phyloP scores from a whole-genome alignment of 2,797 vertebrate genomes.

The Sebastes vulpes region DNA sequence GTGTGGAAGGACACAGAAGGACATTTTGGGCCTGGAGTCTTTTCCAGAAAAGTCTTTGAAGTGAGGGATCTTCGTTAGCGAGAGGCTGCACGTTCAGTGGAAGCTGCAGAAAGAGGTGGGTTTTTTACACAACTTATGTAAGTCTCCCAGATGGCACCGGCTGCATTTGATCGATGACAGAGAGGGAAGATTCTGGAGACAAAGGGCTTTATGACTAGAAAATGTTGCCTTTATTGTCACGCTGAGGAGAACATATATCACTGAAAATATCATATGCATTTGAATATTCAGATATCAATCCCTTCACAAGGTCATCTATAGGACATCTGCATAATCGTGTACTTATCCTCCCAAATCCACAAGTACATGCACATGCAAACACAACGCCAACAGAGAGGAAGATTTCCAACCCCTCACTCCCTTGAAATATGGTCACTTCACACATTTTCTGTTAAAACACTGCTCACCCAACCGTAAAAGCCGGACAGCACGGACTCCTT shows the following conservation, averaged over 20 bases:
- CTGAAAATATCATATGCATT: neutral
- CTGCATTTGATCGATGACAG: constrained; percentile 41
- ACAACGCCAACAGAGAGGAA: neutral
- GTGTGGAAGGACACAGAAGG: constrained; percentile 57
- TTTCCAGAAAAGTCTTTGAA: constrained; percentile 53
- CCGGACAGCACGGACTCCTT: constrained; percentile 30
- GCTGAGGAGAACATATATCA: neutral
- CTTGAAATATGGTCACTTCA: neutral
- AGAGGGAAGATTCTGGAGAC: constrained; percentile 16
- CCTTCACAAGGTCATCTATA: neutral
- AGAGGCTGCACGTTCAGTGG: constrained; percentile 5
- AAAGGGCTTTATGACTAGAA: constrained; percentile 12
- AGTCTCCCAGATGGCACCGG: constrained; percentile 63
- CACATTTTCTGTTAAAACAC: constrained; percentile 24
- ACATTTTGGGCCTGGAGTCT: constrained; percentile 32
- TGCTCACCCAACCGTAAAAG: constrained; percentile 22
- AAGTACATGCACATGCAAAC: neutral
- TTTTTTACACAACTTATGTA: constrained; percentile 39
- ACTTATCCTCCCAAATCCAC: neutral
- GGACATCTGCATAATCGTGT: neutral
- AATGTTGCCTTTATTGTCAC: neutral
- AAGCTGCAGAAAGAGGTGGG: constrained; percentile 26
- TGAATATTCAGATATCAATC: neutral
- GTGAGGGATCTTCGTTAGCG: constrained; percentile 24
- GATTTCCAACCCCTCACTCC: neutral